Evolutionary conservation across 1,140 invertebrate species (phyloP).

Genomic region (Pararge aegeria): DNA sequence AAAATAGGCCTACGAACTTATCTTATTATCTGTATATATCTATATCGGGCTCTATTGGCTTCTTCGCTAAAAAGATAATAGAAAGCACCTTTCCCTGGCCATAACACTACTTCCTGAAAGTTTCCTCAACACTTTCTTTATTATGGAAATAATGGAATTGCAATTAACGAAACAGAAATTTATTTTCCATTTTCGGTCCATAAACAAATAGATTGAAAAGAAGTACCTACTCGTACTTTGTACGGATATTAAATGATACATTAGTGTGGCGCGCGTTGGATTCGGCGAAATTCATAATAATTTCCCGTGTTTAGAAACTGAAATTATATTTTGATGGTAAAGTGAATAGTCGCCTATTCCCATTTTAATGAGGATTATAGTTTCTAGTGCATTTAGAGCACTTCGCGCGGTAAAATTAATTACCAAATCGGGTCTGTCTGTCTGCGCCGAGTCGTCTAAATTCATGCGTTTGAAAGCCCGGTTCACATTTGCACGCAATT

Average conservation of each 20-base stretch:
- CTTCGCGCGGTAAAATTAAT: constrained; percentile 77
- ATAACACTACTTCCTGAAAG: too few species aligned
- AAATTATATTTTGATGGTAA: constrained; percentile 75
- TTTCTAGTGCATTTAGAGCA: constrained; percentile 77
- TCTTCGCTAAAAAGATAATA: too few species aligned
- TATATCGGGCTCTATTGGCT: too few species aligned
- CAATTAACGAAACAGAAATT: neutral
- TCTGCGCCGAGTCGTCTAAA: constrained; percentile 50
- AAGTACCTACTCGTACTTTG: constrained; percentile 17
- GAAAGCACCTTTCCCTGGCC: too few species aligned
- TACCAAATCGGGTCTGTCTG: constrained; percentile 73
- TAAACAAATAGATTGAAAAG: constrained; percentile 39
- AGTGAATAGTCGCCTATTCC: constrained; percentile 75
- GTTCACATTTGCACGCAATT: constrained; percentile 51
- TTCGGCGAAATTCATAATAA: constrained; percentile 65
- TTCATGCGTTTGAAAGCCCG: constrained; percentile 53
- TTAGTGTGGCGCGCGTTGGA: constrained; percentile 39
- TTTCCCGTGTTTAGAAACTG: constrained; percentile 66
- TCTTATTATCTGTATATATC: too few species aligned
- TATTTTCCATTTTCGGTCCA: neutral
- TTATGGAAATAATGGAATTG: neutral
- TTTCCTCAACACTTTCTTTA: too few species aligned
- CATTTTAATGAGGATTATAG: constrained; percentile 78
- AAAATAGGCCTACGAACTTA: too few species aligned
- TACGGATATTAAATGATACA: constrained; percentile 39